Conservation (phyloP, 1,140 invertebrate genomes). For the Pseudachorutes palmiensis region DNA sequence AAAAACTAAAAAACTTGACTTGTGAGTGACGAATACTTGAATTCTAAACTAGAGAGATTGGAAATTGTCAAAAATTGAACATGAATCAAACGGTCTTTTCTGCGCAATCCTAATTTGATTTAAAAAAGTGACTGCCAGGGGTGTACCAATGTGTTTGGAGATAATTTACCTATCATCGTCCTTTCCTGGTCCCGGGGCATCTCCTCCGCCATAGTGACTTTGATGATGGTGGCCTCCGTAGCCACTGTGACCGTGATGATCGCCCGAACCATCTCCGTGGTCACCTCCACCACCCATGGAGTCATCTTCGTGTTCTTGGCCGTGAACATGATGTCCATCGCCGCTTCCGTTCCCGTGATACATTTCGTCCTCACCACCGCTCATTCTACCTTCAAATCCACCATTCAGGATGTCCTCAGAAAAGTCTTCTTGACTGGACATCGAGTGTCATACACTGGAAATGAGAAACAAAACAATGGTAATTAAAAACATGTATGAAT, state of each 20-base stretch:
- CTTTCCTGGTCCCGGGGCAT: constrained; percentile 29
- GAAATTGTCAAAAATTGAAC: too few species aligned
- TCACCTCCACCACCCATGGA: constrained; percentile 22
- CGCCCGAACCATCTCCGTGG: not conserved
- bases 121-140: too few species aligned
- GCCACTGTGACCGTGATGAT: not conserved
- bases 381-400: constrained; percentile 25
- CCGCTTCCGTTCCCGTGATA: constrained; percentile 19
- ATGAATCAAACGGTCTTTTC: too few species aligned
- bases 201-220: not conserved
- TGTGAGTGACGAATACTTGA: too few species aligned
- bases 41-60: too few species aligned
- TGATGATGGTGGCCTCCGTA: constrained; percentile 6
- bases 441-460: constrained; percentile 1
- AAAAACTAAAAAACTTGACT: too few species aligned
- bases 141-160: too few species aligned
- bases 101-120: too few species aligned
- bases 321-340: constrained; percentile 17
- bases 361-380: constrained; percentile 25
- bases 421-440: constrained; percentile 35
- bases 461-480: not conserved
- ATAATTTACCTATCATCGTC: constrained; percentile 32
- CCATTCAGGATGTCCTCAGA: constrained; percentile 37
- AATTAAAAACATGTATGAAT: not conserved
- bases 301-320: constrained; percentile 29